phyloP scores from a whole-genome alignment of 30 jellyfish, hydroid and myxozoan genomes.

The Turritopsis dohrnii region DNA sequence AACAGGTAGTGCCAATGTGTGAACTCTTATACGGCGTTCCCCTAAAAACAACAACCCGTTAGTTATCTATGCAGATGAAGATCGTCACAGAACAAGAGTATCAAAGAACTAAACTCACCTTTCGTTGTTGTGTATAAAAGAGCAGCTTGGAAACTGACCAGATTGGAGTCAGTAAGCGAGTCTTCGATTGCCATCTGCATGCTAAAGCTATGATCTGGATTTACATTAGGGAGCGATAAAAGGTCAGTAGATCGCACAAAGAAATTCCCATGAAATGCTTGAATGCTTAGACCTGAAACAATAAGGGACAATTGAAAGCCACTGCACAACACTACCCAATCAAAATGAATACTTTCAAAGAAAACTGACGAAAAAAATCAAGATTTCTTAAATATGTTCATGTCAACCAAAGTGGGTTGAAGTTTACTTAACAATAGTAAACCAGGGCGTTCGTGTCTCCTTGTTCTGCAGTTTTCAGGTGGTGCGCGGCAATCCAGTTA shows the following conservation, averaged over 20 bases:
- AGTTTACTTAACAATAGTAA: no score
- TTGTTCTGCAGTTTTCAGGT: no score
- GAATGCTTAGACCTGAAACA: constrained; percentile 66
- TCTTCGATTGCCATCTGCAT: constrained; percentile 95
- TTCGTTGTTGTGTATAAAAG: constrained; percentile 79
- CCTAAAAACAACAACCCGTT: constrained; percentile 45
- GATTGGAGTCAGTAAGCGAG: constrained; percentile 57
- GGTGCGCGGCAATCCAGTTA: no score
- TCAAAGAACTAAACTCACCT: constrained; percentile 50
- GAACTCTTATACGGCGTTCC: constrained; percentile 94
- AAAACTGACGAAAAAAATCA: constrained; percentile 1
- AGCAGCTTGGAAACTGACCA: constrained; percentile 96
- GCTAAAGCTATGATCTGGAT: constrained; percentile 94
- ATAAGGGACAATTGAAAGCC: not conserved
- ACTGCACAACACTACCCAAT: not conserved
- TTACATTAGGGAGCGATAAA: constrained; percentile 88
- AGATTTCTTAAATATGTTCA: no score
- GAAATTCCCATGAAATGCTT: constrained; percentile 96
- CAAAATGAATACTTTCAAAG: not conserved
- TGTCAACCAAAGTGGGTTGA: no score
- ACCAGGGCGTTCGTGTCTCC: no score
- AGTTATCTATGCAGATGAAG: no score
- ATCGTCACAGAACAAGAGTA: no score
- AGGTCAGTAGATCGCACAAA: constrained; percentile 97
- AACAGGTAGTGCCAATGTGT: constrained; percentile 87